Evolutionary conservation across 2,888 invertebrate species (phyloP).

Genomic region (Xestoiulus laeticollis): DNA sequence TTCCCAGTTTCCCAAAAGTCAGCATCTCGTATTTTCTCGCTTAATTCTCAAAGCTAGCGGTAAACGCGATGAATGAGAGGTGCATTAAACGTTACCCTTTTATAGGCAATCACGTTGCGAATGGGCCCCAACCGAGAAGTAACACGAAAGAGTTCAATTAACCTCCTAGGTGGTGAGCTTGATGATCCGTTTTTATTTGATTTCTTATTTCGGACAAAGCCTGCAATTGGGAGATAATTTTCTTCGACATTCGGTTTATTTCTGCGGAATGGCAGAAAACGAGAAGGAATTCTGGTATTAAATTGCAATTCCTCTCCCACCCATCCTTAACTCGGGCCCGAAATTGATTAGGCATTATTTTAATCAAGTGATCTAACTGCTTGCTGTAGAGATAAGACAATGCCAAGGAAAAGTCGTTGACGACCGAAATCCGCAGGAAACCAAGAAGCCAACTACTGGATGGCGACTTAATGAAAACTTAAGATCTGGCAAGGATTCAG

Average conservation of each 20-base stretch:
- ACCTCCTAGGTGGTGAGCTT: slow-evolving; percentile 23
- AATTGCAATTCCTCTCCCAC: background rate
- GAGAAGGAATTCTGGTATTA: background rate
- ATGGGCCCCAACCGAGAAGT: background rate
- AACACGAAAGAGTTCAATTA: slow-evolving; percentile 25
- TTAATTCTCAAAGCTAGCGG: background rate
- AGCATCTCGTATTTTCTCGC: background rate
- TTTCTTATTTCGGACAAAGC: slow-evolving; percentile 37
- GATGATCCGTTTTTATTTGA: slow-evolving; percentile 32
- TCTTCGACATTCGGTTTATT: background rate
- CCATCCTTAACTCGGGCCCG: background rate
- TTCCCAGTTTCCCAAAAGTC: background rate
- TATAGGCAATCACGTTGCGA: slow-evolving; percentile 4
- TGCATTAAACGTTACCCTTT: slow-evolving; percentile 6
- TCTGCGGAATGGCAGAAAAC: background rate
- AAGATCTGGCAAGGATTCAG: background rate
- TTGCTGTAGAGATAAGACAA: background rate
- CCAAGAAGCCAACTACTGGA: background rate
- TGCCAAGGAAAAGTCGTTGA: background rate
- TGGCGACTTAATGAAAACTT: slow-evolving; percentile 23
- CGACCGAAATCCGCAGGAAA: background rate
- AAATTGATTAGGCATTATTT: slow-evolving; percentile 34
- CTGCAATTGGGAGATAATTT: slow-evolving; percentile 37
- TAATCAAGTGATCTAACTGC: background rate
- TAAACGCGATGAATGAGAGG: slow-evolving; percentile 5